These are phyloP conservation scores for Hippocampus barbouri DNA, from an alignment of 2,113 vertebrate species.

Conservation along the genomic window DNA sequence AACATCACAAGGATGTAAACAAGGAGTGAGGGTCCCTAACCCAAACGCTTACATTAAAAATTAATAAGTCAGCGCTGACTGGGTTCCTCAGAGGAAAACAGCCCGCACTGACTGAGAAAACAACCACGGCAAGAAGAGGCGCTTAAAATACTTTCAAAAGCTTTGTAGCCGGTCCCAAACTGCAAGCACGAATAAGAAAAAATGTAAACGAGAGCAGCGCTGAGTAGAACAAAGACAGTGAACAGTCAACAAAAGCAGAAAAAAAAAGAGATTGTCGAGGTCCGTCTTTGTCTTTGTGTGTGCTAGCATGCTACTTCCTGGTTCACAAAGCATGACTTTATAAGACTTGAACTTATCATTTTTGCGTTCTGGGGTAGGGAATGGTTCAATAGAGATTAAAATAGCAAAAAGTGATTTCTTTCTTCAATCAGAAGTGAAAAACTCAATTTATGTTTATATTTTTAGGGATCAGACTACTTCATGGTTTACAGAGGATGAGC, in stretches of 20 bases:
- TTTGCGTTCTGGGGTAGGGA: neutral
- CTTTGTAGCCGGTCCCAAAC: slow-evolving; percentile 39
- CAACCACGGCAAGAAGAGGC: slow-evolving; percentile 40
- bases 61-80: slow-evolving; percentile 58
- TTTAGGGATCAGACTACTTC: neutral
- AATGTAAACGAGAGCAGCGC: slow-evolving; percentile 9
- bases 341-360: neutral
- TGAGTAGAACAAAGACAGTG: slow-evolving; percentile 7
- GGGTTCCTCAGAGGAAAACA: slow-evolving; percentile 59
- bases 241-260: slow-evolving; percentile 16
- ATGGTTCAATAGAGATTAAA: neutral
- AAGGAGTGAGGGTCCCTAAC: slow-evolving; percentile 61
- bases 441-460: neutral
- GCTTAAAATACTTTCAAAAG: slow-evolving; percentile 49
- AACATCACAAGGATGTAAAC: slow-evolving; percentile 69
- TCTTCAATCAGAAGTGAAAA: neutral
- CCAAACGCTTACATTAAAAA: slow-evolving; percentile 67
- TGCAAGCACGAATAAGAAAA: slow-evolving; percentile 11
- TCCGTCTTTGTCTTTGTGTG: neutral
- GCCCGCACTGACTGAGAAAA: slow-evolving; percentile 44
- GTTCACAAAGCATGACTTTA: neutral
- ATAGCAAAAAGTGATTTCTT: neutral
- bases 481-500: neutral
- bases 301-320: neutral
- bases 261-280: neutral